phyloP scores from a whole-genome alignment of 2,113 vertebrate species.

The Marcusenius ussheri region DNA sequence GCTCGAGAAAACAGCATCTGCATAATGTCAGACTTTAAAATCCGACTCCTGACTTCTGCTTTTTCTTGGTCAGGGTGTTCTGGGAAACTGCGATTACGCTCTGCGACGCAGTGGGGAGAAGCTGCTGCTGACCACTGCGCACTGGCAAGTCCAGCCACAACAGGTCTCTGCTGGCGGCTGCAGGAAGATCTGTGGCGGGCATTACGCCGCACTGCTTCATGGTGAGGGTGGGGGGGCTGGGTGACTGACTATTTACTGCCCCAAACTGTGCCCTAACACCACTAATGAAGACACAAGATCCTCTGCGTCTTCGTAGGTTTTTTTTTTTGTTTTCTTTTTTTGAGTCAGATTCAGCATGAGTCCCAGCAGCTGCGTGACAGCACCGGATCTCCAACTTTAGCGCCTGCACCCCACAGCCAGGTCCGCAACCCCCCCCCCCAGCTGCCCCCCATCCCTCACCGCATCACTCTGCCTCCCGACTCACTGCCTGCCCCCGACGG shows the following conservation, averaged over 20 bases:
- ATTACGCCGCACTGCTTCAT: neutral
- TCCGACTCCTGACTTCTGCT: neutral
- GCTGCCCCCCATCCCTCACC: neutral
- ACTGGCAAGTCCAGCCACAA: neutral
- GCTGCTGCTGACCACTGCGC: neutral
- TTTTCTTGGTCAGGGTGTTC: neutral
- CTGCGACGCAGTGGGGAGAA: neutral
- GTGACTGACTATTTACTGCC: neutral
- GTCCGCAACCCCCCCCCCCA: neutral
- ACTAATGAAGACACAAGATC: neutral
- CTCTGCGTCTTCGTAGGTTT: neutral
- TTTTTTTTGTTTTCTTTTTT: neutral
- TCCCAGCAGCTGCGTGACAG: neutral
- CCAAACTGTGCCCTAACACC: neutral
- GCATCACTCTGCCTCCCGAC: neutral
- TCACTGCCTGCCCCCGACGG: conserved; percentile 31
- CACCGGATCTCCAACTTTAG: conserved; percentile 50
- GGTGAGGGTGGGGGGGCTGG: neutral
- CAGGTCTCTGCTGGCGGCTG: neutral
- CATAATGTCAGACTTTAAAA: neutral
- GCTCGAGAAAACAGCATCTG: neutral
- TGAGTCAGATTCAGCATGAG: neutral
- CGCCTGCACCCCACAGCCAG: conserved; percentile 36
- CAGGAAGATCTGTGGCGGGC: neutral
- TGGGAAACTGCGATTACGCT: neutral